A percentile compares a stretch with the other conserved stretches of the same genome.
These are phyloP conservation scores for Homarus americanus DNA, from an alignment of 1,140 invertebrate genomes.

Conservation along the genomic window DNA sequence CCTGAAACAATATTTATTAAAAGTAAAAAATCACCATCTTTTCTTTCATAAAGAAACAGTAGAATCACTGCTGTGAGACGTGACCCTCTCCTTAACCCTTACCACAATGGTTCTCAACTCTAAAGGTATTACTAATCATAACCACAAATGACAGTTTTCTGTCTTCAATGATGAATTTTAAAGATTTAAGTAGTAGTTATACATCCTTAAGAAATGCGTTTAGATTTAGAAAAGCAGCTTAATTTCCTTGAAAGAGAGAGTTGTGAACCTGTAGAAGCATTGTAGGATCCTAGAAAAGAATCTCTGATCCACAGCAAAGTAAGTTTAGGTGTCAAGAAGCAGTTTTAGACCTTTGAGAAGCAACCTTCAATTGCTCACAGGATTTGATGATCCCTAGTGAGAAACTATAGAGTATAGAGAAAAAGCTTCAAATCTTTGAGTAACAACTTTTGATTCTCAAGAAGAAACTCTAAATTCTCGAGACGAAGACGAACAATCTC, in stretches of 20 bases:
- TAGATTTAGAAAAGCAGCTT: not conserved
- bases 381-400: not conserved
- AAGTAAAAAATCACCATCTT: not conserved
- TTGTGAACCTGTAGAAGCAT: not conserved
- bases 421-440: not conserved
- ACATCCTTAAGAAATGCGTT: not conserved
- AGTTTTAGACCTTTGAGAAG: conserved; percentile 2
- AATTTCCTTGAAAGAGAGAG: not conserved
- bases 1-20: not conserved
- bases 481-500: not conserved
- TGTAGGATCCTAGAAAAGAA: not conserved
- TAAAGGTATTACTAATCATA: not conserved
- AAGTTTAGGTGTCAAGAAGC: not conserved
- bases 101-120: not conserved
- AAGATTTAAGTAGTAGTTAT: not conserved
- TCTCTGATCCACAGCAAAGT: not conserved
- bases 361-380: not conserved
- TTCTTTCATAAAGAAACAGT: not conserved
- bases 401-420: not conserved
- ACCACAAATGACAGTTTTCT: not conserved
- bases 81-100: too few relatives aligned
- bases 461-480: conserved; percentile 13
- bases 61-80: not conserved
- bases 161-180: not conserved
- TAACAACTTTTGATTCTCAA: not conserved